Conservation (phyloP, 1,140 invertebrate genomes). For the Aphelenchoides fujianensis region DNA sequence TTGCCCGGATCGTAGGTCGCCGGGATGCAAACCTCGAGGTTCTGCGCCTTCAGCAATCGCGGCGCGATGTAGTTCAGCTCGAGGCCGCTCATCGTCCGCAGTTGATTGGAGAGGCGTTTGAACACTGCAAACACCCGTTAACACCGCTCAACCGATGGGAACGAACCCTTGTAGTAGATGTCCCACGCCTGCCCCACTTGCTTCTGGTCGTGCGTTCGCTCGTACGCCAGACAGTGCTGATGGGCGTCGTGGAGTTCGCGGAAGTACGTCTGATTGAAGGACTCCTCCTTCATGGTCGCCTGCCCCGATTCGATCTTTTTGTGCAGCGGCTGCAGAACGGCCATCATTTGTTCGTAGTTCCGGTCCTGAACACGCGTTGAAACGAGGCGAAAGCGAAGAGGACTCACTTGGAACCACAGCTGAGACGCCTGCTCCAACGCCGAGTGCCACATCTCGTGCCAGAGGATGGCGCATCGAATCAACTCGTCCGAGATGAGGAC, state of each 20-base stretch:
- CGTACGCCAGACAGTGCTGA: constrained; percentile 84
- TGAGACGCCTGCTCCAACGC: constrained; percentile 93
- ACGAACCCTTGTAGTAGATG: constrained; percentile 86
- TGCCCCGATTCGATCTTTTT: constrained; percentile 86
- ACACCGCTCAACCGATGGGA: constrained; percentile 14
- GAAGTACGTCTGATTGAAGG: constrained; percentile 87
- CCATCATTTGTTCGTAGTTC: constrained; percentile 91
- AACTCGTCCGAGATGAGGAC: constrained; percentile 79
- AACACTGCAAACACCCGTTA: constrained; percentile 73
- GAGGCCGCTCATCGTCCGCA: constrained; percentile 72
- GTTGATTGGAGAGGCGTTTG: constrained; percentile 84
- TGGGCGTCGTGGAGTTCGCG: constrained; percentile 86
- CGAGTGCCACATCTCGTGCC: constrained; percentile 97
- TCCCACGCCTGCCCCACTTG: constrained; percentile 83
- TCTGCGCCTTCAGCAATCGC: constrained; percentile 79
- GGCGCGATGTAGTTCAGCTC: constrained; percentile 94
- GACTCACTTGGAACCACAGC: constrained; percentile 87
- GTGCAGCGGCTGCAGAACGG: constrained; percentile 88
- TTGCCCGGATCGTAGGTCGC: constrained; percentile 77
- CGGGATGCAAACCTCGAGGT: constrained; percentile 86
- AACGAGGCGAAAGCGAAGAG: neutral
- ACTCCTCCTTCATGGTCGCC: constrained; percentile 88
- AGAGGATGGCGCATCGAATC: constrained; percentile 93
- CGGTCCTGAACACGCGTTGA: constrained; percentile 53
- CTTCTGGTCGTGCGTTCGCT: constrained; percentile 77